phyloP scores from a whole-genome alignment of 2,888 invertebrate genomes.

The Ptilodon capucinus region DNA sequence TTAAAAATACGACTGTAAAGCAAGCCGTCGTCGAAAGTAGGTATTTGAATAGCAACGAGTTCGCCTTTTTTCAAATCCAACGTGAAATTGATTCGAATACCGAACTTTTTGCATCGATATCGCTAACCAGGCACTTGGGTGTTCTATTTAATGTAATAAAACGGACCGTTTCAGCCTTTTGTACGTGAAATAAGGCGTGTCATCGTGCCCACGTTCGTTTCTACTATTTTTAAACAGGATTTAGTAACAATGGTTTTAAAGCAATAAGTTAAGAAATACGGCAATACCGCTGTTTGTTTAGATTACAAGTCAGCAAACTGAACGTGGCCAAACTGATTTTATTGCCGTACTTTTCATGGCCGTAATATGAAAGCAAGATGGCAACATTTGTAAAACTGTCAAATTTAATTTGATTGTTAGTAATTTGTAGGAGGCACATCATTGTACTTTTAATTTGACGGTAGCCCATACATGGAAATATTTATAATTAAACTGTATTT shows the following conservation, averaged over 20 bases:
- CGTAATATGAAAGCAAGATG: too few relatives aligned
- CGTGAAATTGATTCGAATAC: slow-evolving; percentile 5
- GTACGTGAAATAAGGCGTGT: slow-evolving; percentile 6
- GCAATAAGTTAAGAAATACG: neutral
- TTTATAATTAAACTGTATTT: too few relatives aligned
- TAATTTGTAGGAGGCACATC: too few relatives aligned
- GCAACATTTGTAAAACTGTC: too few relatives aligned
- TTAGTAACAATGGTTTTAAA: neutral
- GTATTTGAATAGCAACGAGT: neutral
- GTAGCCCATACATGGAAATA: too few relatives aligned
- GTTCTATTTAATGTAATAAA: slow-evolving; percentile 4
- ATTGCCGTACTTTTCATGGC: too few relatives aligned
- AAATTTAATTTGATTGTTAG: too few relatives aligned
- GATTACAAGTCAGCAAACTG: neutral
- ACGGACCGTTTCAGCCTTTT: slow-evolving; percentile 5
- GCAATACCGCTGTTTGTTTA: neutral
- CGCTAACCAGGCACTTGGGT: slow-evolving; percentile 2
- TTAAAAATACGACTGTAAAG: too few relatives aligned
- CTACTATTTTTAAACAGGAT: neutral
- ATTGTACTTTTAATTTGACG: too few relatives aligned
- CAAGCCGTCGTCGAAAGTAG: neutral
- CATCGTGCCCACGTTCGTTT: neutral
- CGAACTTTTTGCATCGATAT: slow-evolving; percentile 4
- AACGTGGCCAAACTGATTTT: too few relatives aligned
- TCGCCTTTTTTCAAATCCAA: slow-evolving; percentile 4